Conservation (phyloP, 2,888 invertebrate species). For the Plebejus argus region DNA sequence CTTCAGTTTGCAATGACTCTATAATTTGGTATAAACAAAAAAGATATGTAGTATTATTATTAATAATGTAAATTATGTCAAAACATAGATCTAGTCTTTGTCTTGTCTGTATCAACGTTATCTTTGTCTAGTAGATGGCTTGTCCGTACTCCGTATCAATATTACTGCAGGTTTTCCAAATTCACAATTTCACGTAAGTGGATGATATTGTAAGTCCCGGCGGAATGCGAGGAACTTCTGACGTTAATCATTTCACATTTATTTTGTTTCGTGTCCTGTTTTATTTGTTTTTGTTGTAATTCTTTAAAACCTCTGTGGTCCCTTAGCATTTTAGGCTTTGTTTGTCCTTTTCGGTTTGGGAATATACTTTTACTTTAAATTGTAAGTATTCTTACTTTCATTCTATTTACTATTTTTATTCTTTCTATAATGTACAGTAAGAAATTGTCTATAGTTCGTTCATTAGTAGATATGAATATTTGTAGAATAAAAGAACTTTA, state of each 20-base stretch:
- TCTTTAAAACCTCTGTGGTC: slow-evolving; percentile 9
- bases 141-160: neutral
- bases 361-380: slow-evolving; percentile 33
- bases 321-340: slow-evolving; percentile 5
- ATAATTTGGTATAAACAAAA: no score
- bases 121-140: neutral
- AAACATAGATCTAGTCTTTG: neutral
- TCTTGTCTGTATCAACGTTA: neutral
- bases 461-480: no score
- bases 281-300: slow-evolving; percentile 8
- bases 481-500: no score
- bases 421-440: neutral
- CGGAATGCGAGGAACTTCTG: neutral
- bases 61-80: no score
- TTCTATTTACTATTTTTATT: neutral
- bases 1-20: no score
- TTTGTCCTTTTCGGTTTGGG: slow-evolving; percentile 31
- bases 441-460: neutral
- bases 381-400: neutral
- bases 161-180: neutral
- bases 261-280: slow-evolving; percentile 15
- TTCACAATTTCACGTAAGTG: neutral
- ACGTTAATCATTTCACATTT: slow-evolving; percentile 18
- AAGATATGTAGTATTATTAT: no score
- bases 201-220: neutral